Evolutionary conservation across 2,113 vertebrate genomes (phyloP).

Genomic region (Burhinus oedicnemus): DNA sequence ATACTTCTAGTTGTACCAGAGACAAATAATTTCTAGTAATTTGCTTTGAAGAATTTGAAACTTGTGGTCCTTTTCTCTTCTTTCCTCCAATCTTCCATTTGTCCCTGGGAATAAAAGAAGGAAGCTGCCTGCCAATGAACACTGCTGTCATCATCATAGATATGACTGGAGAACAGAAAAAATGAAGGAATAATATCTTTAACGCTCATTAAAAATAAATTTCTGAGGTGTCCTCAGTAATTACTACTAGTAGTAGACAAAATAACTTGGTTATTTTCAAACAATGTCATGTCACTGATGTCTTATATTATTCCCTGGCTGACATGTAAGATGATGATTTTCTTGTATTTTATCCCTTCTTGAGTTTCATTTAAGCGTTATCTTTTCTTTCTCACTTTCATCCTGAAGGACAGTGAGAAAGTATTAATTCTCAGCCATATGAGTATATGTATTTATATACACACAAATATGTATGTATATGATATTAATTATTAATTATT

Average conservation of each 20-base stretch:
- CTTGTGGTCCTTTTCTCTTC: neutral
- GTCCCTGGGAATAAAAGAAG: neutral
- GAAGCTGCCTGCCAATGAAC: neutral
- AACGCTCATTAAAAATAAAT: neutral
- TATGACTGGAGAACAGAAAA: neutral
- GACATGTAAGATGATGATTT: neutral
- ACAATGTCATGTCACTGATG: fast-evolving
- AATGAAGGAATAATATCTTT: neutral
- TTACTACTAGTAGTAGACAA: neutral
- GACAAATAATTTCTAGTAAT: neutral
- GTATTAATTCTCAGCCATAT: neutral
- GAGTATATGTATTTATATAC: neutral
- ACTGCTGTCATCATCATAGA: neutral
- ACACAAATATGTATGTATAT: neutral
- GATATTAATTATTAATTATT: neutral
- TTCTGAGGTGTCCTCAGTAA: neutral
- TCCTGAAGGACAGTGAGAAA: neutral
- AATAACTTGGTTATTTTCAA: neutral
- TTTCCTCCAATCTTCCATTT: neutral
- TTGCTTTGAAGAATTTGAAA: neutral
- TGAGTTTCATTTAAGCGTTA: neutral
- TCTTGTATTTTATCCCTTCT: neutral
- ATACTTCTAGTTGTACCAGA: neutral
- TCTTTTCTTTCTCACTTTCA: neutral
- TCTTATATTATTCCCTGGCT: neutral